Evolutionary conservation across 2,888 invertebrate genomes (phyloP), one percentile per base, ranked within the genome.

Genomic region (Ectropis crepuscularia): DNA sequence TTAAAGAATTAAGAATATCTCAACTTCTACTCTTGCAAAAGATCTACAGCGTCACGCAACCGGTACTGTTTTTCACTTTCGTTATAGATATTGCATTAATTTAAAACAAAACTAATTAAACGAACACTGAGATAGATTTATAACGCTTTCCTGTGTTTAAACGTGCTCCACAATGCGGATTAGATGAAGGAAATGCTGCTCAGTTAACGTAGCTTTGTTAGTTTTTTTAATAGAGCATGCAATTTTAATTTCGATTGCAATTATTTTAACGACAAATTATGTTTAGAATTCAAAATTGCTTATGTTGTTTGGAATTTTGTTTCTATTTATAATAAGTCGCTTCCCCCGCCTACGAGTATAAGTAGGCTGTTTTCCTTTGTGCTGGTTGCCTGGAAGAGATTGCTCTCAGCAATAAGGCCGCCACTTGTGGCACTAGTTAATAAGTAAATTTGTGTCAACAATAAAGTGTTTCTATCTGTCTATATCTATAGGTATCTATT

Each of bases 41-140:
- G 16, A 41, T 41, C 7, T 7, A 41, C 39, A 12, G 6, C 41
- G 38, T 53, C 11, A 37, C 42, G 37, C 51, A 46, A 12, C 16
- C 16, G 16, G 48, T 38, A 42, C 38, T 2, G n/a, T 43, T 39
- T 46, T 55, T 61, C 12, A 49, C 45, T 51, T 51, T 57, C 46
- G 5, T 36, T 50, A n/a, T n/a, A 11, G 50, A 37, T 11, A 48
- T 36, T 53, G 36, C 59, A 59, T 39, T 53, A 11, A 12, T 45
- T 12, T 37, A 37, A 37, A 42, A 53, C 5, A 16, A 16, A 37
- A 60, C 16, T 47, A 53, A 54, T 61, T 61, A 61, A 61, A 48
- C 43, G 8, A 49, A 37, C 8, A n/a, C 48, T 38, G 5, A 5
- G 61, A 50, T 45, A 41, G 45, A 50, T 55, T 55, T 50, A 48